Conservation (phyloP, 2,113 vertebrate genomes). For the Ictidomys tridecemlineatus region DNA sequence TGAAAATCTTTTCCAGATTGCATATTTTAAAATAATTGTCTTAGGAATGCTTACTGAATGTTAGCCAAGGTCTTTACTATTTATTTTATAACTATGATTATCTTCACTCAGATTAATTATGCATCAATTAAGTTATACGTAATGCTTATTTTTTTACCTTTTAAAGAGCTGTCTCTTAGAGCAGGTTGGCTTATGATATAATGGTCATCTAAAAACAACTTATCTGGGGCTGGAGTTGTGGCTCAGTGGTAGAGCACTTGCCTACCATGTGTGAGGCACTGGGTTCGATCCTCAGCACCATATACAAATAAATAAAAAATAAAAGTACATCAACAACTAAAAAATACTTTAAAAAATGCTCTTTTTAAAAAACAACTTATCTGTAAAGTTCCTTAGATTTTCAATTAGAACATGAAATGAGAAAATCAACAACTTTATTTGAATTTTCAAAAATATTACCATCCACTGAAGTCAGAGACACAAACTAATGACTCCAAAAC, state of each 20-base stretch:
- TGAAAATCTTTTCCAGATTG: neutral
- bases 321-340: too few relatives aligned
- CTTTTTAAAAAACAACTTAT: neutral
- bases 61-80: neutral
- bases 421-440: neutral
- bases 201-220: neutral
- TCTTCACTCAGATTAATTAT: constrained; percentile 25
- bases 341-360: too few relatives aligned
- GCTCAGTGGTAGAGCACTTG: too few relatives aligned
- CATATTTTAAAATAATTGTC: neutral
- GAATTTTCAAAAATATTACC: neutral
- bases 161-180: neutral
- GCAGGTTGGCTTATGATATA: neutral
- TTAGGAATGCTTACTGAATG: neutral
- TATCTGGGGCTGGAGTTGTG: neutral
- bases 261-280: too few relatives aligned
- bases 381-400: neutral
- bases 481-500: neutral
- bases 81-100: neutral
- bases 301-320: too few relatives aligned
- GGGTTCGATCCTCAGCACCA: too few relatives aligned
- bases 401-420: neutral
- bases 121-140: neutral
- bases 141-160: neutral
- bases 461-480: neutral